Evolutionary conservation across 1,140 invertebrate genomes (phyloP).

Genomic region (Mamestra configurata): DNA sequence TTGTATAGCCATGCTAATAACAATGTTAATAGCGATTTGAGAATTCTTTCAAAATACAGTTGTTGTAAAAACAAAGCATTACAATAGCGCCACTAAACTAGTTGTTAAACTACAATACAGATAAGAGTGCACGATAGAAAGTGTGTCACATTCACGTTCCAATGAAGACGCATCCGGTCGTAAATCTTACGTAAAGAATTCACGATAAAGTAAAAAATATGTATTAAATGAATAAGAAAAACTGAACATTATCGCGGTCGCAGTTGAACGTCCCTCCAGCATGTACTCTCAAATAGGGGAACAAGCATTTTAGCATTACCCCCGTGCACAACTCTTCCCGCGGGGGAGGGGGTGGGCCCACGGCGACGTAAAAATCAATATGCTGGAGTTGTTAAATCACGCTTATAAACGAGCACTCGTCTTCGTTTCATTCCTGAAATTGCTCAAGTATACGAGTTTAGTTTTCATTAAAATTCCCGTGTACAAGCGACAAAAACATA

Average conservation of each 20-base stretch:
- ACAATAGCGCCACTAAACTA: slow-evolving; percentile 65
- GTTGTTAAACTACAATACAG: slow-evolving; percentile 70
- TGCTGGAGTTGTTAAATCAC: slow-evolving; percentile 92
- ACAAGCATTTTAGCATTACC: slow-evolving; percentile 88
- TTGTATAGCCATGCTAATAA: slow-evolving; percentile 56
- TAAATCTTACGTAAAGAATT: slow-evolving; percentile 79
- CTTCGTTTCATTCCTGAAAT: slow-evolving; percentile 88
- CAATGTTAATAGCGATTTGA: slow-evolving; percentile 27
- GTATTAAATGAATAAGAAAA: slow-evolving; percentile 73
- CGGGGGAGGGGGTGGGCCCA: slow-evolving; percentile 86
- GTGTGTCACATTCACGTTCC: slow-evolving; percentile 79
- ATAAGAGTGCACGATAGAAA: slow-evolving; percentile 80
- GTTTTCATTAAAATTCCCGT: slow-evolving; percentile 61
- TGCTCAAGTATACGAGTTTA: slow-evolving; percentile 75
- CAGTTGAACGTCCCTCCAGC: slow-evolving; percentile 82
- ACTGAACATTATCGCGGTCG: slow-evolving; percentile 62
- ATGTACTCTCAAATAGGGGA: slow-evolving; percentile 88
- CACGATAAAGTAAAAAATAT: slow-evolving; percentile 73
- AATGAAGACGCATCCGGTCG: slow-evolving; percentile 79
- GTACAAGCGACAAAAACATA: slow-evolving; percentile 39
- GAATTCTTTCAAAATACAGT: slow-evolving; percentile 48
- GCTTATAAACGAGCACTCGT: slow-evolving; percentile 92
- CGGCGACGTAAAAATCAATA: slow-evolving; percentile 91
- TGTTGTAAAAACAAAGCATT: slow-evolving; percentile 69
- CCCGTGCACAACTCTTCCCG: slow-evolving; percentile 88